Evolutionary conservation across 2,113 vertebrate genomes (phyloP), one percentile per base, ranked within the genome.

Genomic region (Piprites chloris): DNA sequence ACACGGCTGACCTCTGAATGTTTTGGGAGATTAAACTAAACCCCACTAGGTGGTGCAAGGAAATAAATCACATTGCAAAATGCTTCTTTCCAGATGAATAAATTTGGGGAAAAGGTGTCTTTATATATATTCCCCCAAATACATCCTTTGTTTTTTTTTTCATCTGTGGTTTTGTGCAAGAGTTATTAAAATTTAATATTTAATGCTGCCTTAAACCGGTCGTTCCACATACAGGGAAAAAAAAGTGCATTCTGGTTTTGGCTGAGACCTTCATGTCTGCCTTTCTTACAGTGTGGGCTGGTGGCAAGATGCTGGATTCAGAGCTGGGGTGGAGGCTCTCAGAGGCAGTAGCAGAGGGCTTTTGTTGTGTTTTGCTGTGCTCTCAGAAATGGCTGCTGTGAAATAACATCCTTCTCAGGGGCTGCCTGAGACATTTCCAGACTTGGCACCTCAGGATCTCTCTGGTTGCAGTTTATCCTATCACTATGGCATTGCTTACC

Each of bases 41-140:
- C 76, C 42, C 93, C 96, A 81, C 90, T 93, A 97, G 97, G 76
- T 96, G 95, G 95, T 94, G 93, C 93, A 96, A 96, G 90, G 53
- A 96, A 96, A 93, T 93, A 97, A 94, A 96, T 86, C 80, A 85
- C 77, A 28, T 89, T 47, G 61, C 61, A 42, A 71, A 65, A 50
- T 71, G 8, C 16, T 85, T 61, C 18, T 68, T 39, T 78, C 19
- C 15, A 68, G 35, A n/a, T 42, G 14, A 79, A 28, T 65, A 47
- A 14, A 62, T 62, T 37, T 71, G 47, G n/a, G 24, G 27, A 65
- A 86, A 68, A 14, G 3, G 2, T 76, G 21, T 82, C 63, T 89
- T 88, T 30, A 30, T 41, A 30, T 41, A 20, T 63, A 41, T 30
- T 28, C 27, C 19, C 27, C 28, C 12, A 63, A 92, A 90, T 21